Conservation (phyloP, 1,140 invertebrate genomes). For the Diuraphis noxia region DNA sequence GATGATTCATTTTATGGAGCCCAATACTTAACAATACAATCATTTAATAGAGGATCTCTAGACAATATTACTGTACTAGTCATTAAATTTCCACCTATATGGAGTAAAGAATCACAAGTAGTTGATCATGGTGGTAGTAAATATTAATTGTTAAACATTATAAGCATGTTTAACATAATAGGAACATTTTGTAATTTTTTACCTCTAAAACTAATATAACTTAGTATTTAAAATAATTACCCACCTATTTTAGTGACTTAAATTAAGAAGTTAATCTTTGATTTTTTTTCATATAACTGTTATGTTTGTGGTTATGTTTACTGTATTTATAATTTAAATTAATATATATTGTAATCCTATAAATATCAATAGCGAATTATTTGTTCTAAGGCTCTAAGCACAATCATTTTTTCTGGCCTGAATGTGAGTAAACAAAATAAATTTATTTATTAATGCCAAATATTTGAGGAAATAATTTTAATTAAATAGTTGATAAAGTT, state of each 20-base stretch:
- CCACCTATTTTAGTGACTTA: not conserved
- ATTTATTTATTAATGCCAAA: not conserved
- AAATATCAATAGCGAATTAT: not conserved
- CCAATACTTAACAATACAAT: constrained; percentile 84
- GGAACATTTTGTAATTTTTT: constrained; percentile 17
- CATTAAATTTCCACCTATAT: constrained; percentile 70
- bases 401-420: not conserved
- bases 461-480: not conserved
- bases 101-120: constrained; percentile 37
- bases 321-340: constrained; percentile 3
- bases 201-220: not conserved
- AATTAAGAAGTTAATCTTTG: not conserved
- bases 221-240: not conserved
- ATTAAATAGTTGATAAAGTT: not conserved
- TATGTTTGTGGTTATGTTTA: constrained; percentile 4
- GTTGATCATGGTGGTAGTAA: constrained; percentile 24
- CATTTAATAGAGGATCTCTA: constrained; percentile 87
- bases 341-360: not conserved
- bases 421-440: not conserved
- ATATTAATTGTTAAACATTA: not conserved
- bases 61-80: constrained; percentile 96
- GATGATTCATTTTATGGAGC: constrained; percentile 86
- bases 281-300: not conserved
- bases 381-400: not conserved
- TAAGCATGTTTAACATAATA: not conserved